Percentiles rank a stretch among this genome's conserved stretches.
Evolutionary conservation across 1,140 invertebrate genomes (phyloP).

Genomic region (Sarcophaga bullata): DNA sequence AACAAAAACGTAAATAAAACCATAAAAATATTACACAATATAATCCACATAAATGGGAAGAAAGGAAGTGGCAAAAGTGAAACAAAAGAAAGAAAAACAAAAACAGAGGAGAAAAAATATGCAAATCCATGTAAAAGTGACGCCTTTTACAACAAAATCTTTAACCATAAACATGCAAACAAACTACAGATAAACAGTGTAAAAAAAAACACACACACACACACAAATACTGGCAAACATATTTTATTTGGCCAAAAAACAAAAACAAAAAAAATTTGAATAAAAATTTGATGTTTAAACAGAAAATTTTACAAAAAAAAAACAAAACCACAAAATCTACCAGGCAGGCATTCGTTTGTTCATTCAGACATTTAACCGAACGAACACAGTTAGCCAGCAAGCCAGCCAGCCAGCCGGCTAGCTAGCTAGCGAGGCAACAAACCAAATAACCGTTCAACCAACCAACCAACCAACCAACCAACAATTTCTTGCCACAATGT

Average conservation of each 20-base stretch:
- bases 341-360: background rate
- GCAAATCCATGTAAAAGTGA: conserved; percentile 19
- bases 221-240: background rate
- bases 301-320: background rate
- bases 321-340: conserved; percentile 21
- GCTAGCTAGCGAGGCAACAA: too few species aligned
- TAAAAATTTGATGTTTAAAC: conserved; percentile 20
- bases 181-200: background rate
- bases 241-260: background rate
- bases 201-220: background rate
- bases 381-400: too few species aligned
- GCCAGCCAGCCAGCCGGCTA: too few species aligned
- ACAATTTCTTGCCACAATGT: background rate
- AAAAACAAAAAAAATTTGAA: background rate
- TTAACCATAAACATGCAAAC: background rate
- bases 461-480: background rate
- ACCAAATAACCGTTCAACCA: background rate
- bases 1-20: too few species aligned
- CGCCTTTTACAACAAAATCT: conserved; percentile 8
- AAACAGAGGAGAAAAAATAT: background rate
- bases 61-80: too few species aligned
- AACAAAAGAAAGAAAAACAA: too few species aligned
- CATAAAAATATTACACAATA: too few species aligned
- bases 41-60: too few species aligned
- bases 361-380: too few species aligned